phyloP scores from a whole-genome alignment of 2,797 vertebrate species.

The Hydrocynus forskahlii region DNA sequence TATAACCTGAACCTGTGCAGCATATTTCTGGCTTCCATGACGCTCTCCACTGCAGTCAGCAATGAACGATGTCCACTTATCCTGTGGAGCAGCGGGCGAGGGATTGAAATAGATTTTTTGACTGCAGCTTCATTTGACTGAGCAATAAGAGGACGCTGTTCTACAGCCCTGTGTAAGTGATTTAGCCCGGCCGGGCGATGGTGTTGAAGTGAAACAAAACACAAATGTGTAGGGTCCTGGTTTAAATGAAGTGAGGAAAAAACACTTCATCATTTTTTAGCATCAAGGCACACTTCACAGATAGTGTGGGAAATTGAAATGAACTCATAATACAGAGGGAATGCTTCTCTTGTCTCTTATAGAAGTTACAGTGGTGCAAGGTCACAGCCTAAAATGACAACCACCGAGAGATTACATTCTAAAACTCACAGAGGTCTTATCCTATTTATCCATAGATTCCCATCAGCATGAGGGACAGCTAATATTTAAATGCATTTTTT shows the following conservation, averaged over 20 bases:
- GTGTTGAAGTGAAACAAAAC: slow-evolving; percentile 65
- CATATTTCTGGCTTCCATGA: slow-evolving; percentile 55
- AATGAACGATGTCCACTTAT: slow-evolving; percentile 71
- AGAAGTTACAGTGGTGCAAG: slow-evolving; percentile 7
- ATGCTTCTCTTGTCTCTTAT: neutral
- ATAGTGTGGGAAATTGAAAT: slow-evolving; percentile 19
- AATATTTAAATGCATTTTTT: slow-evolving; percentile 63
- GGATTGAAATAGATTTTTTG: slow-evolving; percentile 76
- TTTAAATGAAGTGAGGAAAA: slow-evolving; percentile 33
- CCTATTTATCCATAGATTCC: slow-evolving; percentile 63
- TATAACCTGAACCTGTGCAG: slow-evolving; percentile 49
- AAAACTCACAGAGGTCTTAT: slow-evolving; percentile 6
- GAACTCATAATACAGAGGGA: slow-evolving; percentile 6
- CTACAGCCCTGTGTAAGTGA: slow-evolving; percentile 72
- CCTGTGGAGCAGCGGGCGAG: slow-evolving; percentile 64
- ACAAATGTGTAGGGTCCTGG: slow-evolving; percentile 37
- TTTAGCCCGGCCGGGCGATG: slow-evolving; percentile 72
- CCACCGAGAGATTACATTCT: neutral
- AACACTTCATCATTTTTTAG: slow-evolving; percentile 19
- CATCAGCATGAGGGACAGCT: slow-evolving; percentile 59
- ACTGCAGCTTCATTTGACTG: slow-evolving; percentile 72
- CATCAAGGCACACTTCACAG: slow-evolving; percentile 10
- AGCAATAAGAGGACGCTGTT: slow-evolving; percentile 70
- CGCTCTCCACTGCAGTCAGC: slow-evolving; percentile 67
- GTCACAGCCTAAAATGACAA: slow-evolving; percentile 10